These are phyloP conservation scores for Ganaspis brasiliensis DNA, from an alignment of 2,888 invertebrate species.

Conservation along the genomic window DNA sequence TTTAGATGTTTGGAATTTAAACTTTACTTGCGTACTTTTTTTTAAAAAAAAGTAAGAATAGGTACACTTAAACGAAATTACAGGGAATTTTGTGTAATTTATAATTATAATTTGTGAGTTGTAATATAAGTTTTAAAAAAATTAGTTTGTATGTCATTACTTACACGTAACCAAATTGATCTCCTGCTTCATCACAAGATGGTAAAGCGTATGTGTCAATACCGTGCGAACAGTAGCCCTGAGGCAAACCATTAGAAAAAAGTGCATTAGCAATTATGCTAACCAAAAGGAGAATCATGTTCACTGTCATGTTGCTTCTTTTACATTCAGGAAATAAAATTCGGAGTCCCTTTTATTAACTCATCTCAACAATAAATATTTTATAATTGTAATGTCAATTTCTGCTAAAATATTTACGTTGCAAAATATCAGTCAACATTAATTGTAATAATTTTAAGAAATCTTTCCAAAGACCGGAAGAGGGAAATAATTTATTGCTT, in stretches of 20 bases:
- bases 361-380: neutral
- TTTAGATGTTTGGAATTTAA: no score
- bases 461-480: constrained; percentile 5
- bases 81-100: no score
- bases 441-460: neutral
- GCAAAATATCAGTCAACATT: neutral
- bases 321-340: neutral
- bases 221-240: neutral
- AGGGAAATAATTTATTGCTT: neutral
- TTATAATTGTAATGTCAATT: neutral
- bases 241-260: constrained; percentile 13
- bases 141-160: no score
- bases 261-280: constrained; percentile 27
- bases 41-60: no score
- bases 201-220: neutral
- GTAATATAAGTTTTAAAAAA: no score
- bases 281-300: constrained; percentile 1
- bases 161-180: neutral
- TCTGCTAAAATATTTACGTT: constrained; percentile 36
- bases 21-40: no score
- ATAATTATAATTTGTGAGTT: no score
- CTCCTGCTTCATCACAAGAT: constrained; percentile 9
- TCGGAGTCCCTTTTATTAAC: constrained; percentile 30
- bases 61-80: no score
- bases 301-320: constrained; percentile 17